Percentiles rank a stretch among this genome's conserved stretches.
phyloP scores from a whole-genome alignment of 2,888 invertebrate species.

The Papilio protenor region DNA sequence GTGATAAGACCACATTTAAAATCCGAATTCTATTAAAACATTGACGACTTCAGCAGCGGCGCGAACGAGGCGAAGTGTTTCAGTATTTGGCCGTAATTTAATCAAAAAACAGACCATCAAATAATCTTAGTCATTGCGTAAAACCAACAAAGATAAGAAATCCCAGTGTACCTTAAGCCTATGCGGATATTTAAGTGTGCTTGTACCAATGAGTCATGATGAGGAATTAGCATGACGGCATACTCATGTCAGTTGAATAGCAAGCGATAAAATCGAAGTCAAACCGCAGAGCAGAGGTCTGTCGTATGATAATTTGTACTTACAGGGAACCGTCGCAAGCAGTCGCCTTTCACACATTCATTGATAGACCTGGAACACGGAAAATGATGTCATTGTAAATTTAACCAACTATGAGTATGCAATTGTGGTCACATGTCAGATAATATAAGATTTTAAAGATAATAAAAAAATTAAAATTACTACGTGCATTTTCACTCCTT shows the following conservation, averaged over 20 bases:
- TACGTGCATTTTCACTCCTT: not conserved
- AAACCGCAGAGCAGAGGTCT: conserved; percentile 37
- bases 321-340: conserved; percentile 41
- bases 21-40: no score
- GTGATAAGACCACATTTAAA: no score
- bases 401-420: conserved; percentile 4
- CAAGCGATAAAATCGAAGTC: conserved; percentile 50
- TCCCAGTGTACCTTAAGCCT: not conserved
- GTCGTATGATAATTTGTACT: conserved; percentile 40
- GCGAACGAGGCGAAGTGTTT: no score
- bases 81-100: not conserved
- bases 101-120: not conserved
- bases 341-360: conserved; percentile 45
- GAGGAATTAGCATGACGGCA: conserved; percentile 50
- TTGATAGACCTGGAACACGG: conserved; percentile 32
- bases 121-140: not conserved
- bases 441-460: not conserved
- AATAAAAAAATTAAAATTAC: no score
- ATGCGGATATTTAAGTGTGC: conserved; percentile 30
- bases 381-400: conserved; percentile 36
- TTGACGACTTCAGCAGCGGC: no score
- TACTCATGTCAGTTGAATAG: conserved; percentile 50
- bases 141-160: not conserved
- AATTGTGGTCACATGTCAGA: not conserved
- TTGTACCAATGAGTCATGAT: conserved; percentile 48